Percentiles rank a stretch among this genome's conserved stretches.
Evolutionary conservation across 2,113 vertebrate genomes (phyloP).

Genomic region (Hoplias malabaricus): DNA sequence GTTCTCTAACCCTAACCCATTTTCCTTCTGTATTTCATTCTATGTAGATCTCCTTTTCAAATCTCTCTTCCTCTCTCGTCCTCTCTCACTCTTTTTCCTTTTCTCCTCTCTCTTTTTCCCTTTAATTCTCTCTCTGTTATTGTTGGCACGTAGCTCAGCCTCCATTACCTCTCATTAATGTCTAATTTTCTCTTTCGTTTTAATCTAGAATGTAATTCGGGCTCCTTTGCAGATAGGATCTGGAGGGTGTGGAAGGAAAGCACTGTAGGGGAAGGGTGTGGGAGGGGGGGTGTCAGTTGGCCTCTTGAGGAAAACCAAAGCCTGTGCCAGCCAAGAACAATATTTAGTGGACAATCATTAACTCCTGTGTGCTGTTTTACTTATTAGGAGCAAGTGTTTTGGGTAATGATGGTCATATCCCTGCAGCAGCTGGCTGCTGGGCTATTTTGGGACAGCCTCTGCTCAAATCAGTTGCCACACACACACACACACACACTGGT

Average conservation of each 20-base stretch:
- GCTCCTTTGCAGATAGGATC: constrained; percentile 58
- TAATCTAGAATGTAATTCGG: constrained; percentile 58
- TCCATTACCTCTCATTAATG: constrained; percentile 70
- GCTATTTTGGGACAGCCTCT: constrained; percentile 7
- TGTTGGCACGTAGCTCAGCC: constrained; percentile 60
- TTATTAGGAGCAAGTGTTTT: constrained; percentile 52
- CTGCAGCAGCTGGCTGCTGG: constrained; percentile 16
- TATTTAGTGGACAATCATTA: constrained; percentile 58
- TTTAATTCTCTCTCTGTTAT: constrained; percentile 53
- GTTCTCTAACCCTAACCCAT: constrained; percentile 1
- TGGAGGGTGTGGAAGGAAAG: constrained; percentile 59
- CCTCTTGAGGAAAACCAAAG: constrained; percentile 48
- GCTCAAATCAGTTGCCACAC: constrained; percentile 5
- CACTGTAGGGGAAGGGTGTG: no score
- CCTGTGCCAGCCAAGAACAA: constrained; percentile 65
- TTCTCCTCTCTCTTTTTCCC: background rate
- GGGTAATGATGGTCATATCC: constrained; percentile 31
- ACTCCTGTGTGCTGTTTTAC: constrained; percentile 55
- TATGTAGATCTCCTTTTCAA: background rate
- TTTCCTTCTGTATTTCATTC: background rate
- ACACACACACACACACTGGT: background rate
- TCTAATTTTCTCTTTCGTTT: constrained; percentile 65
- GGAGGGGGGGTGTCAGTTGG: constrained; percentile 24
- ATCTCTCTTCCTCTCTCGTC: background rate
- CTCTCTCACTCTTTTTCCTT: background rate